Percentiles rank a stretch among this genome's conserved stretches.
Conservation (phyloP, 2,888 invertebrate genomes). For the Loripinus fragilis region DNA sequence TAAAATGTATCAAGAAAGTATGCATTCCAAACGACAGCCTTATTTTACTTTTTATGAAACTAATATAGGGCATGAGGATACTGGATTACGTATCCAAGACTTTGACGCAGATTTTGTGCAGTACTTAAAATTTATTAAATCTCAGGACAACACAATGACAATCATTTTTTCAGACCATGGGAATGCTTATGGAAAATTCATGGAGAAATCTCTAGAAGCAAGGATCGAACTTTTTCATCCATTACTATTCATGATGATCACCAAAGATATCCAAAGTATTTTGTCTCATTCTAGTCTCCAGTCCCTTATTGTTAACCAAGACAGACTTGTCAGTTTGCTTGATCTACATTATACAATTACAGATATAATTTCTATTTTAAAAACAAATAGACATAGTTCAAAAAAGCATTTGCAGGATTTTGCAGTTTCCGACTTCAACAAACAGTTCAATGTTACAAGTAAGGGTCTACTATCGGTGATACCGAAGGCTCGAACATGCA, state of each 20-base stretch:
- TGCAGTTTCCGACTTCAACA: conserved; percentile 39
- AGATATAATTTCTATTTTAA: conserved; percentile 32
- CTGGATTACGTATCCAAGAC: conserved; percentile 69
- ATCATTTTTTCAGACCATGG: conserved; percentile 77
- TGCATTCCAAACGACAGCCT: conserved; percentile 43
- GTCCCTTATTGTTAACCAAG: conserved; percentile 65
- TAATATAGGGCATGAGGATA: conserved; percentile 73
- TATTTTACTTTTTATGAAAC: conserved; percentile 67
- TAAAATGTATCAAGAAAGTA: conserved; percentile 54
- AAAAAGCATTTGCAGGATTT: background rate
- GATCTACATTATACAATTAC: conserved; percentile 72
- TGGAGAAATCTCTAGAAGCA: conserved; percentile 64
- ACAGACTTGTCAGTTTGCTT: conserved; percentile 65
- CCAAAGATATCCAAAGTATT: conserved; percentile 51
- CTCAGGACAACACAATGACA: conserved; percentile 67
- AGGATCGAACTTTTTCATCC: conserved; percentile 73
- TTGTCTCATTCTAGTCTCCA: conserved; percentile 57
- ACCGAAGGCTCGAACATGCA: conserved; percentile 64
- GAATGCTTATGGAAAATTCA: conserved; percentile 73
- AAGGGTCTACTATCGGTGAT: conserved; percentile 63
- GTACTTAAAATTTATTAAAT: conserved; percentile 55
- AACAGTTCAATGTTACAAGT: conserved; percentile 55
- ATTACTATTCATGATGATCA: conserved; percentile 71
- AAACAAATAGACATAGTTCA: background rate
- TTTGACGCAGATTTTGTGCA: conserved; percentile 63